Base-by-base conservation (phyloP, 1,140 invertebrate genomes). In the Listronotus bonariensis region DNA sequence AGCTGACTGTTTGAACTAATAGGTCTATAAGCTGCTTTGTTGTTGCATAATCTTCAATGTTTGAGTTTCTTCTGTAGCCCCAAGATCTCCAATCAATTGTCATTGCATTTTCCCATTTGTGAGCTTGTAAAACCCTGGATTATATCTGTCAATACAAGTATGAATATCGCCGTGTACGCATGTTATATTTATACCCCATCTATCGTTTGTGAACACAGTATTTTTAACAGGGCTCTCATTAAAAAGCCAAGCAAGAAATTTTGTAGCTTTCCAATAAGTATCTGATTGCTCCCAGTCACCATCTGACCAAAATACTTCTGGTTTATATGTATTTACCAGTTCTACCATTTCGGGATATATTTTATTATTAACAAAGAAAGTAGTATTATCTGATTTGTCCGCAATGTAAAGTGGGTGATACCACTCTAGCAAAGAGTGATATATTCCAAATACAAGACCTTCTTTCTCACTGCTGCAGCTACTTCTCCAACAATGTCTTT, bases 41-140 rank as follows among this genome's bases (percentile, higher is more conserved):
- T 14, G 85, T 88, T n/a, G 91, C 78, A 67, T 89, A 91, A 71
- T 95, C 90, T n/a, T 78, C 68, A 0, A 95, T 69, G 6, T 79
- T 79, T 26, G 92, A 88, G 76, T 92, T 88, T 72, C 91, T 84
- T 42, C 93, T 80, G 75, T 86, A 95, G 6, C 93, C 94, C 95
- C 96, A 99, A 0, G 94, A 96, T 17, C 82, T 75, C 67, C 82
- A 87, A 74, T 98, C 96, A 41, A 98, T 80, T 0, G 95, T 96
- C 84, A 98, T 93, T 12, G 88, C 89, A 78, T 95, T 95, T 79
- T 96, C 93, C 92, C 92, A 96, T 77, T 96, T 96, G 65, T 92
- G 90, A 2, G 78, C 51, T 69, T 88, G 84, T 6, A 94, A 76
- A 84, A 79, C 58, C 92, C 90, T 73, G 95, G 94, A 82, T 94